Conservation (phyloP, 2,888 invertebrate species). For the Quadroppia sp. region DNA sequence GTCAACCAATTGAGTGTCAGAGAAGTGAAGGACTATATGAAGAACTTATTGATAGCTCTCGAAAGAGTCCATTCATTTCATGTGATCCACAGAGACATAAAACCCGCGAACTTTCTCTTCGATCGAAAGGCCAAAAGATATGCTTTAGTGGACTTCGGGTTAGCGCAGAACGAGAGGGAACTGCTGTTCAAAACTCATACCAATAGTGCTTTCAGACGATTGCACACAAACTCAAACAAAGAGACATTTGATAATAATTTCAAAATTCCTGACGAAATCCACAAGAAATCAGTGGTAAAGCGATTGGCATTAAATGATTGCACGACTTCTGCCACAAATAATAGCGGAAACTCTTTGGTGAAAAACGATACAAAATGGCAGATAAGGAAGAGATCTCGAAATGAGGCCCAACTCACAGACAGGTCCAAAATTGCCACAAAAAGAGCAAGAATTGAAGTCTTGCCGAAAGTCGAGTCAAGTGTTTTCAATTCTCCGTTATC, state of each 20-base stretch:
- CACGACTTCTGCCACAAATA: constrained; percentile 12
- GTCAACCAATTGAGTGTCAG: constrained; percentile 54
- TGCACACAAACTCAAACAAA: constrained; percentile 15
- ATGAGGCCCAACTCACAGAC: constrained; percentile 6
- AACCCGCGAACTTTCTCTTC: constrained; percentile 86
- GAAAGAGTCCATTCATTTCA: constrained; percentile 74
- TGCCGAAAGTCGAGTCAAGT: constrained; percentile 2
- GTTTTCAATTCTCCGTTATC: constrained; percentile 30
- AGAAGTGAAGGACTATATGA: constrained; percentile 74
- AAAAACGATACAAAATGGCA: constrained; percentile 29
- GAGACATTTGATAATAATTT: background rate
- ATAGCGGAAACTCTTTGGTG: background rate
- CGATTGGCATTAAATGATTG: constrained; percentile 10
- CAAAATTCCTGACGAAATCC: background rate
- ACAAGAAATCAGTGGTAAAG: background rate
- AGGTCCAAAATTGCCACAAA: background rate
- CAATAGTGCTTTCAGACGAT: background rate
- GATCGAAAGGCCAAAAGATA: constrained; percentile 60
- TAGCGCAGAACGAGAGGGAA: constrained; percentile 63
- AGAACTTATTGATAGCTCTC: constrained; percentile 71
- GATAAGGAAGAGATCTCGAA: constrained; percentile 27
- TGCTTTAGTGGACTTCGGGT: constrained; percentile 80
- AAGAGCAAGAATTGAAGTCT: background rate
- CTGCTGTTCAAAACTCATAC: constrained; percentile 16
- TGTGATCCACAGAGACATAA: constrained; percentile 83